These are phyloP conservation scores for Agriopis marginaria DNA, from an alignment of 2,888 invertebrate species.

Conservation along the genomic window DNA sequence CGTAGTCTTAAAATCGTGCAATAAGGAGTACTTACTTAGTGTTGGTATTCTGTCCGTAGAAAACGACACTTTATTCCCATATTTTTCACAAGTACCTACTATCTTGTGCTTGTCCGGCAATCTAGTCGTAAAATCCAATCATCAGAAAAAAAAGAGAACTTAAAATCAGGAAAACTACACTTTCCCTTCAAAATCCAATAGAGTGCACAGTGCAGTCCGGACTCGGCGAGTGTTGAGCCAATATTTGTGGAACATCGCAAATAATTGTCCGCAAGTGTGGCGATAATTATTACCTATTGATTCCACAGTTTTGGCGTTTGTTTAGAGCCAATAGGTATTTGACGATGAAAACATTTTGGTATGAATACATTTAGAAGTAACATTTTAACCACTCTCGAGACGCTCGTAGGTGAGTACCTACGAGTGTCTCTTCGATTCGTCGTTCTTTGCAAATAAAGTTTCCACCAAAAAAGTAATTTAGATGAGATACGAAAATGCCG, in stretches of 20 bases:
- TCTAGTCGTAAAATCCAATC: not conserved
- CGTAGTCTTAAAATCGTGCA: too few relatives aligned
- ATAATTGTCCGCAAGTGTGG: slow-evolving; percentile 30
- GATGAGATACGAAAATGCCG: not conserved
- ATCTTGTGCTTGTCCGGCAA: not conserved
- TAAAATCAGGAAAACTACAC: not conserved
- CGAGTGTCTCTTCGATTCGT: too few relatives aligned
- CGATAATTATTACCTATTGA: slow-evolving; percentile 28
- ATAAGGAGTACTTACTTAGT: too few relatives aligned
- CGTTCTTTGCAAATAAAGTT: too few relatives aligned
- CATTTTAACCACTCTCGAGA: too few relatives aligned
- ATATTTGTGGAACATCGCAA: slow-evolving; percentile 34
- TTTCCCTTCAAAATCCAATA: slow-evolving; percentile 29
- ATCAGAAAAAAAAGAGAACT: not conserved
- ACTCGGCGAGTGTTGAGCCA: slow-evolving; percentile 26
- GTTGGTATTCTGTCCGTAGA: too few relatives aligned
- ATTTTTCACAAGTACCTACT: not conserved
- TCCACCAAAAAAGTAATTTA: not conserved
- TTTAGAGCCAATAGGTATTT: slow-evolving; percentile 1
- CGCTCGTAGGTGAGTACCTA: too few relatives aligned
- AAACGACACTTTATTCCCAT: not conserved
- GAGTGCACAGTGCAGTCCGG: slow-evolving; percentile 6
- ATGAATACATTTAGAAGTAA: too few relatives aligned
- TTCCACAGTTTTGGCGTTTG: slow-evolving; percentile 8
- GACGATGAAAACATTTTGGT: not conserved